A percentile compares a stretch with the other conserved stretches of the same genome.
Evolutionary conservation across 2,113 vertebrate genomes (phyloP).

Genomic region (Anas platyrhynchos): DNA sequence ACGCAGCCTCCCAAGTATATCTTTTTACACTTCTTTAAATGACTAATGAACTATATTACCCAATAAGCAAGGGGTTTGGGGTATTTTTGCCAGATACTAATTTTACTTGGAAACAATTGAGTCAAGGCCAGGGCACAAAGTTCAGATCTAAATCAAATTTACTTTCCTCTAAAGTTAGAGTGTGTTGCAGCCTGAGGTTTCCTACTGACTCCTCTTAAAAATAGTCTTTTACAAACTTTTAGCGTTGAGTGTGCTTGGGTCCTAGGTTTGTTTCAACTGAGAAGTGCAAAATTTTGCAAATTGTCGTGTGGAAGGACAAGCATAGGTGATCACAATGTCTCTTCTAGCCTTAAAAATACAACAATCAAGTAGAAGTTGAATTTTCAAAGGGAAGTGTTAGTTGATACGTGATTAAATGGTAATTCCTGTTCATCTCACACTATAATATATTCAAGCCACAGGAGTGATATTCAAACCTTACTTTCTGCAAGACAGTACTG

Average conservation of each 20-base stretch:
- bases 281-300: slow-evolving; percentile 4
- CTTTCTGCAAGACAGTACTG: background rate
- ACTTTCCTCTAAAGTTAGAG: background rate
- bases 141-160: slow-evolving; percentile 47
- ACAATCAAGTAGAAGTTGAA: background rate
- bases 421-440: slow-evolving; percentile 30
- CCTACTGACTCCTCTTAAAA: background rate
- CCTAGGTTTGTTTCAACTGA: background rate
- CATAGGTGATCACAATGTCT: background rate
- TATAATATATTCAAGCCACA: background rate
- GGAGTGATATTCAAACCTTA: background rate
- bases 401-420: background rate
- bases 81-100: slow-evolving; percentile 44
- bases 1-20: slow-evolving; percentile 35
- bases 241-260: background rate
- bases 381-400: slow-evolving; percentile 17
- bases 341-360: background rate
- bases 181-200: background rate
- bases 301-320: background rate
- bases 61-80: slow-evolving; percentile 18
- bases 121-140: slow-evolving; percentile 21
- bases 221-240: background rate
- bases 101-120: slow-evolving; percentile 35
- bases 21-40: slow-evolving; percentile 32
- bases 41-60: slow-evolving; percentile 19